Evolutionary conservation across 1,140 invertebrate species (phyloP).

Genomic region (Achroia grisella): DNA sequence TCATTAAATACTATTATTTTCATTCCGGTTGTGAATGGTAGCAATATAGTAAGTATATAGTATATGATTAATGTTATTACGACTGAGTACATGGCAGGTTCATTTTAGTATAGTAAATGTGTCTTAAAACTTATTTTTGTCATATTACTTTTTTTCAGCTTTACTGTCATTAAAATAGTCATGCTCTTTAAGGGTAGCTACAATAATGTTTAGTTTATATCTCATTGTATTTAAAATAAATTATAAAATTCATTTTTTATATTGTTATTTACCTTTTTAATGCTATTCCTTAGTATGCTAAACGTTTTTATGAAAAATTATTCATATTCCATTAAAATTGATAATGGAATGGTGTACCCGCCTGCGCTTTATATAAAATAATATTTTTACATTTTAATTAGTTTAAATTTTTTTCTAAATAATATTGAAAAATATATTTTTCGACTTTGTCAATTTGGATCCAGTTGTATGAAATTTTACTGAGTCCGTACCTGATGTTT

Average conservation of each 20-base stretch:
- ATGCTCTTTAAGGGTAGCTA: conserved; percentile 15
- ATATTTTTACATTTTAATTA: no score
- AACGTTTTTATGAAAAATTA: no score
- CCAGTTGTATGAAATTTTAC: no score
- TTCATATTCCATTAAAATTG: no score
- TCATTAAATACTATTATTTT: background rate
- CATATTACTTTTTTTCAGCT: conserved; percentile 2
- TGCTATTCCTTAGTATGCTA: no score
- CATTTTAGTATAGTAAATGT: background rate
- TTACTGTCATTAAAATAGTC: background rate
- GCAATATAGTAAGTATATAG: conserved; percentile 8
- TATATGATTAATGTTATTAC: background rate
- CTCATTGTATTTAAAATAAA: conserved; percentile 14
- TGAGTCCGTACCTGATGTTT: no score
- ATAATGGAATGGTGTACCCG: no score
- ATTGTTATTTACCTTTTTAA: no score
- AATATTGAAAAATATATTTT: no score
- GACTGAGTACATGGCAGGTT: conserved; percentile 4
- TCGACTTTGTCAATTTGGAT: no score
- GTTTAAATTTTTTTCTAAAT: no score
- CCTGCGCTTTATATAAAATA: no score
- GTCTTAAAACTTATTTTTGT: conserved; percentile 7
- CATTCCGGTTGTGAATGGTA: conserved; percentile 13
- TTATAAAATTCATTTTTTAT: conserved; percentile 2
- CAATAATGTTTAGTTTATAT: conserved; percentile 16